Conservation (phyloP, 2,888 invertebrate genomes). For the Idaea biselata region DNA sequence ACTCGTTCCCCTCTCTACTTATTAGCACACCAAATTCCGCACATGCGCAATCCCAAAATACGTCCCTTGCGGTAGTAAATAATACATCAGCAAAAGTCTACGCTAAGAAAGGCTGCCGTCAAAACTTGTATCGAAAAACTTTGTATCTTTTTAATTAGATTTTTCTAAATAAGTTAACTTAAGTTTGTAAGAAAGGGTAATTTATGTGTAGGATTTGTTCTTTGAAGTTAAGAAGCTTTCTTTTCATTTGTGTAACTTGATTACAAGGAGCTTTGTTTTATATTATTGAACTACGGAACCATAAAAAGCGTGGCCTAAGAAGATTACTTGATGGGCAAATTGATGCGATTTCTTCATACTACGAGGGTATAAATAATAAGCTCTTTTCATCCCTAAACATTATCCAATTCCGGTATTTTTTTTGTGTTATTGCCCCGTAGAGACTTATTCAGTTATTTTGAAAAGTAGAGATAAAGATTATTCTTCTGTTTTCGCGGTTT, state of each 20-base stretch:
- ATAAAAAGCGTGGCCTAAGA: too few species aligned
- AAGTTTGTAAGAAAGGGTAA: neutral
- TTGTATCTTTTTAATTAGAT: neutral
- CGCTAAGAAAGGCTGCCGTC: slow-evolving; percentile 7
- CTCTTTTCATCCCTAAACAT: too few species aligned
- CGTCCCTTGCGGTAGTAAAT: slow-evolving; percentile 48
- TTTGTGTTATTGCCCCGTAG: too few species aligned
- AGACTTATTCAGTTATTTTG: too few species aligned
- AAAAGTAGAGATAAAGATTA: too few species aligned
- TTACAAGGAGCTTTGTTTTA: neutral
- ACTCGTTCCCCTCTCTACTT: slow-evolving; percentile 19
- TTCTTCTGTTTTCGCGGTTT: too few species aligned
- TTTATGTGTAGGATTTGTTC: neutral
- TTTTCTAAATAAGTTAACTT: neutral
- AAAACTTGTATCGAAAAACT: neutral
- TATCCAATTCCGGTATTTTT: too few species aligned
- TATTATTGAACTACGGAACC: neutral
- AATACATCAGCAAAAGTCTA: slow-evolving; percentile 43
- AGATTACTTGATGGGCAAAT: too few species aligned
- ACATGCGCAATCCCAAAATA: slow-evolving; percentile 50
- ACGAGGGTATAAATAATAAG: too few species aligned
- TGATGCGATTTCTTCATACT: too few species aligned
- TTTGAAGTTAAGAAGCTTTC: neutral
- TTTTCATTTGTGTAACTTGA: neutral
- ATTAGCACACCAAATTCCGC: slow-evolving; percentile 46